Percentiles rank a stretch among this genome's conserved stretches.
phyloP scores from a whole-genome alignment of 2,113 vertebrate species.

The Rynchops niger region DNA sequence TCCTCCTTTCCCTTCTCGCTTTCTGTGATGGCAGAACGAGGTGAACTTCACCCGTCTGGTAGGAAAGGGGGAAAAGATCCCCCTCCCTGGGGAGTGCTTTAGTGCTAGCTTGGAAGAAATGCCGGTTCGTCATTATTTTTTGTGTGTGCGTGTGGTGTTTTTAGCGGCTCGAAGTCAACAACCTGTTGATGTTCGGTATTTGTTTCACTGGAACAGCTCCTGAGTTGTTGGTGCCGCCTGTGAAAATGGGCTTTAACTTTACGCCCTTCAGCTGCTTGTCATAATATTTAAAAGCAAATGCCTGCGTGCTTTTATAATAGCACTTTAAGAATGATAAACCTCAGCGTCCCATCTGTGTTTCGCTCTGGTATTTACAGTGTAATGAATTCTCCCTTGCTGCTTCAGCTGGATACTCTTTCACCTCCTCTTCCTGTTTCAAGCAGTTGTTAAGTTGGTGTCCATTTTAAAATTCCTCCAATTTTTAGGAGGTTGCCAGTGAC shows the following conservation, averaged over 20 bases:
- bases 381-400: not conserved
- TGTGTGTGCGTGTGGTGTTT: not conserved
- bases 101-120: not conserved
- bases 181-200: not conserved
- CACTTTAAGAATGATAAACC: not conserved
- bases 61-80: not conserved
- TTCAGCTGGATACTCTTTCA: not conserved
- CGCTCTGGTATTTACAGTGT: not conserved
- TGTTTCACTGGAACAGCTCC: not conserved
- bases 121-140: not conserved
- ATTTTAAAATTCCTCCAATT: not conserved
- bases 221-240: not conserved
- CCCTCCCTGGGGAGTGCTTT: not conserved
- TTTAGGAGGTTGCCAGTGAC: not conserved
- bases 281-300: not conserved
- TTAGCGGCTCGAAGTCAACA: not conserved
- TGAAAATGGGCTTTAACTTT: not conserved
- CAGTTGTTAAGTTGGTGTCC: not conserved
- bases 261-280: not conserved
- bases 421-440: slow-evolving; percentile 4
- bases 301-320: not conserved
- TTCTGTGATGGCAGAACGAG: not conserved
- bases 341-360: not conserved
- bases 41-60: not conserved
- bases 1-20: not conserved